Base-by-base conservation (phyloP, 1,140 invertebrate species). In the Mactra quadrangularis region DNA sequence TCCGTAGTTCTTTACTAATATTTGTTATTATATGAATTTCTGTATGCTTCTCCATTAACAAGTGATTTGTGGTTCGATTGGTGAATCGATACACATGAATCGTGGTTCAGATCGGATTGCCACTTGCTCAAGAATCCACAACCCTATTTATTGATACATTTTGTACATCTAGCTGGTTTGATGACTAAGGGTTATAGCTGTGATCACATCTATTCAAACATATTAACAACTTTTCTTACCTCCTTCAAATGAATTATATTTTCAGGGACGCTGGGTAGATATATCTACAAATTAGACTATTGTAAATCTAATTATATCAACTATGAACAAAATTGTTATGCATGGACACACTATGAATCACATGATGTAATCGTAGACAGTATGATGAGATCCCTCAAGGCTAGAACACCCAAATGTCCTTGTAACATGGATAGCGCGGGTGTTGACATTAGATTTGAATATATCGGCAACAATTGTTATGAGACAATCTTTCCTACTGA, bases 191-290 rank as follows among this genome's bases (percentile, higher is more conserved):
- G n/a, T n/a, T n/a, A n/a, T n/a, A n/a, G n/a, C n/a, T n/a, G n/a
- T n/a, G n/a, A n/a, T n/a, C n/a, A n/a, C n/a, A n/a, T n/a, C n/a
- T n/a, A n/a, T n/a, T n/a, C n/a, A n/a, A n/a, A n/a, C n/a, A n/a
- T n/a, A n/a, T n/a, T n/a, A n/a, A n/a, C n/a, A n/a, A n/a, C n/a
- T n/a, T n/a, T n/a, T n/a, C n/a, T n/a, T n/a, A n/a, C n/a, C n/a
- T n/a, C n/a, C n/a, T n/a, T n/a, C n/a, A n/a, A 6, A 55, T 55
- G 17, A 9, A 55, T 27, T 6, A 55, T 55, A 55, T 55, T 38
- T 71, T 41, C 45, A 74, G 71, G 53, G 27, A 19, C 55, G 6
- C 17, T 22, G n/a, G 71, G 71, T 6, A 59, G 53, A 47, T 74
- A 53, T 52, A 3, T 59, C 22, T 74, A 57, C 22, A 38, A 57